Evolutionary conservation across 2,113 vertebrate genomes (phyloP), one percentile per base, ranked within the genome.

Genomic region (Lepus europaeus): DNA sequence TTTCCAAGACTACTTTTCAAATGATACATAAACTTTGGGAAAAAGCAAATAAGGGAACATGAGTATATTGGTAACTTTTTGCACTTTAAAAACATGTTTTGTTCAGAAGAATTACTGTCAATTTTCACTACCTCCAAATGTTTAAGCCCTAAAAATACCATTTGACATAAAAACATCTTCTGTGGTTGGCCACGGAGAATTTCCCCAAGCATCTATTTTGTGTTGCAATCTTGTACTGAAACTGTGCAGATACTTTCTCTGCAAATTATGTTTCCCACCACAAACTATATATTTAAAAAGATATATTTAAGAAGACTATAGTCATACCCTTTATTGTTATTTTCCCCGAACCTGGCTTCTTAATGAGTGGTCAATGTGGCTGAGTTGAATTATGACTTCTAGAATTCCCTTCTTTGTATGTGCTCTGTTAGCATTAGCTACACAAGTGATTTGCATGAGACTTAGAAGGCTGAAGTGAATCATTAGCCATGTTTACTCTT

Each of bases 21-120:
- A 59, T 39, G 11, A 6, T 31, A 73, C 8, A 79, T 39, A 89
- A 66, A 78, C 12, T 59, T 78, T 72, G 64, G 19, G 56, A 31
- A 63, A 76, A 72, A 70, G 3, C 64, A 77, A 87, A 77, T 82
- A 77, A 68, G 12, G 16, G 23, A 63, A 13, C 25, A 56, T 64
- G 76, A 87, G 20, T 72, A 13, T 31, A 79, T 25, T 85, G 73
- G 29, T 36, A 84, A 20, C 8, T 25, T 70, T 90, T 70, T 78
- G 29, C 74, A 25, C n/a, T 79, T 63, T 84, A 20, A 56, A 11
- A 84, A 66, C 19, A 56, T 85, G 19, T 66, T 39, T 88, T 84
- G 45, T 69, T 79, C 72, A 61, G 59, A 91, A 90, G 45, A 82
- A 79, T 64, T 22, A 49, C 36, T 80, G 81, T 93, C 63, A 92